Evolutionary conservation across 2,888 invertebrate species (phyloP).

Genomic region (Iphiclides podalirius): DNA sequence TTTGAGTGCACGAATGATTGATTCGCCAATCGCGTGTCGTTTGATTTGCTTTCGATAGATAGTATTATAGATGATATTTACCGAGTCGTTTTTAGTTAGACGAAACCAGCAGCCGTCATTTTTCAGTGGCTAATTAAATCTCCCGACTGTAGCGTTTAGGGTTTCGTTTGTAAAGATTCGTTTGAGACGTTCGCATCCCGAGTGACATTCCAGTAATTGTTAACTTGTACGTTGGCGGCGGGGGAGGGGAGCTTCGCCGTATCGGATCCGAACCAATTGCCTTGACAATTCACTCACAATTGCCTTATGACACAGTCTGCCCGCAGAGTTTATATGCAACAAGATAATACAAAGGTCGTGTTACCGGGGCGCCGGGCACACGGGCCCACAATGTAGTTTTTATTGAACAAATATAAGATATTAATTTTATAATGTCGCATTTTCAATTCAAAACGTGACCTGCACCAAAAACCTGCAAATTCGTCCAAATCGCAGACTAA

Average conservation of each 20-base stretch:
- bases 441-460: slow-evolving; percentile 57
- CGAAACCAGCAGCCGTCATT: too few species aligned
- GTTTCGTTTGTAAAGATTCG: slow-evolving; percentile 60
- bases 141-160: slow-evolving; percentile 47
- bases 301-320: slow-evolving; percentile 80
- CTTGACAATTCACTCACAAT: slow-evolving; percentile 58
- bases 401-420: slow-evolving; percentile 81
- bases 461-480: too few species aligned
- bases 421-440: slow-evolving; percentile 78
- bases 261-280: slow-evolving; percentile 62
- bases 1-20: too few species aligned
- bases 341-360: slow-evolving; percentile 79
- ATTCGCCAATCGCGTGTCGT: too few species aligned
- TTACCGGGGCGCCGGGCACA: slow-evolving; percentile 79
- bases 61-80: too few species aligned
- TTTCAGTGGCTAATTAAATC: slow-evolving; percentile 13
- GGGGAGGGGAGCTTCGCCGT: slow-evolving; percentile 41
- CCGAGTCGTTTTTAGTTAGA: too few species aligned
- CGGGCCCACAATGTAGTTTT: slow-evolving; percentile 80
- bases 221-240: slow-evolving; percentile 53
- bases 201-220: slow-evolving; percentile 76
- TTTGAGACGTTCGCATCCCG: slow-evolving; percentile 71
- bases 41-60: too few species aligned
- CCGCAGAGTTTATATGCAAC: slow-evolving; percentile 79
- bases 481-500: too few species aligned